These are phyloP conservation scores for Psilanteris sp. DNA, from an alignment of 1,140 invertebrate species.

Conservation along the genomic window DNA sequence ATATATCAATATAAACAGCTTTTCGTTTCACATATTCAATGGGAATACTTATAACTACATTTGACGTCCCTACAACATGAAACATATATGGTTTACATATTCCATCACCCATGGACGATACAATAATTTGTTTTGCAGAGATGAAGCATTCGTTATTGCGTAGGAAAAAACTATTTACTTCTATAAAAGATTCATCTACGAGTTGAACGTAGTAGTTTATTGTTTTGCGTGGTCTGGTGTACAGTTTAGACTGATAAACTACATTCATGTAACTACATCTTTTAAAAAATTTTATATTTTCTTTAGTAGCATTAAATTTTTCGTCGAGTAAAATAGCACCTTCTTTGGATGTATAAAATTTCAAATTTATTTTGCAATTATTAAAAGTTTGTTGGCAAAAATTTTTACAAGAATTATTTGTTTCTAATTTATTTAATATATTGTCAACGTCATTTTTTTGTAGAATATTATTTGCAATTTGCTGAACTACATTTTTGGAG, in stretches of 20 bases:
- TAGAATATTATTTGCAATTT: conserved; percentile 25
- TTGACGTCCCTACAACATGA: no score
- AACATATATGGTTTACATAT: no score
- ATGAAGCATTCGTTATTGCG: no score
- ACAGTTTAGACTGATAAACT: conserved; percentile 23
- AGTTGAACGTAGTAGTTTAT: conserved; percentile 16
- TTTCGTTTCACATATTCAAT: no score
- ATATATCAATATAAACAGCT: no score
- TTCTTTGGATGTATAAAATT: not conserved
- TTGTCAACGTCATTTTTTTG: conserved; percentile 4
- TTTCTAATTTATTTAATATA: conserved; percentile 8
- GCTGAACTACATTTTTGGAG: conserved; percentile 29
- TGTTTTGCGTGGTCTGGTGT: conserved; percentile 17
- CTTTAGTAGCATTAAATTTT: not conserved
- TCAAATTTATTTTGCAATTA: not conserved
- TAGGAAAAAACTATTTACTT: no score
- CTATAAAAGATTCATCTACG: no score
- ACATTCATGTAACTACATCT: conserved; percentile 3
- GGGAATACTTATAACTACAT: no score
- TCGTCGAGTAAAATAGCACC: conserved; percentile 12
- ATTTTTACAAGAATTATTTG: conserved; percentile 1
- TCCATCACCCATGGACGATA: no score
- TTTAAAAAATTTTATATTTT: conserved; percentile 26
- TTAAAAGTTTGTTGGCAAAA: conserved; percentile 7
- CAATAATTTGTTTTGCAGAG: no score